These are phyloP conservation scores for Phenacoccus solenopsis DNA, from an alignment of 1,140 invertebrate genomes.

Conservation along the genomic window DNA sequence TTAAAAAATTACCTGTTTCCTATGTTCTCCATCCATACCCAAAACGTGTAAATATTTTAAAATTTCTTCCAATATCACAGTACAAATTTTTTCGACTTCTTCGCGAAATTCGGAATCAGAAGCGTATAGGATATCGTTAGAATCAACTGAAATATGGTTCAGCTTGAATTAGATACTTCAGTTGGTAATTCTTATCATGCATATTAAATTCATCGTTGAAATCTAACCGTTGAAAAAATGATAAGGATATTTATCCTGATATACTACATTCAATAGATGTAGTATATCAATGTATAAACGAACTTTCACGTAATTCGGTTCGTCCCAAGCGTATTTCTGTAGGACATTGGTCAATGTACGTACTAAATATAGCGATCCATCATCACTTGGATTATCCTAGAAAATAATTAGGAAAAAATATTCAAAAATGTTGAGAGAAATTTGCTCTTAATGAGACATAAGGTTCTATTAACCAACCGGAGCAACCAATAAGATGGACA, in stretches of 20 bases:
- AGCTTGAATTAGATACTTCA: no score
- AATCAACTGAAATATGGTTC: slow-evolving; percentile 64
- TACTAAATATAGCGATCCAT: slow-evolving; percentile 63
- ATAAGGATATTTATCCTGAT: slow-evolving; percentile 67
- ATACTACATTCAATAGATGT: slow-evolving; percentile 55
- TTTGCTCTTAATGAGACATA: slow-evolving; percentile 24
- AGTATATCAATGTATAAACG: slow-evolving; percentile 55
- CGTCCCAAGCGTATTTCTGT: slow-evolving; percentile 53
- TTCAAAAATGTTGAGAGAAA: slow-evolving; percentile 19
- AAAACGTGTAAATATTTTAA: slow-evolving; percentile 55
- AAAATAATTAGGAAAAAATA: slow-evolving; percentile 24
- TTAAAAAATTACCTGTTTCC: slow-evolving; percentile 39
- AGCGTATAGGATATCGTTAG: slow-evolving; percentile 87
- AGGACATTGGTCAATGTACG: slow-evolving; percentile 60
- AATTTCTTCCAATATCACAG: slow-evolving; percentile 63
- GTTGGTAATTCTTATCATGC: no score
- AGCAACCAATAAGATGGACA: slow-evolving; percentile 71
- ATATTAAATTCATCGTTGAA: no score
- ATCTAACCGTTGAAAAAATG: slow-evolving; percentile 67
- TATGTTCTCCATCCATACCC: slow-evolving; percentile 40
- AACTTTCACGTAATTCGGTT: slow-evolving; percentile 38
- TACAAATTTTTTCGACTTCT: slow-evolving; percentile 66
- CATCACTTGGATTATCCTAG: slow-evolving; percentile 67
- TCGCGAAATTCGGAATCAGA: slow-evolving; percentile 70
- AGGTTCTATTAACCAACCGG: no score